phyloP scores from a whole-genome alignment of 2,888 invertebrate species.

The Heliconius hortense region DNA sequence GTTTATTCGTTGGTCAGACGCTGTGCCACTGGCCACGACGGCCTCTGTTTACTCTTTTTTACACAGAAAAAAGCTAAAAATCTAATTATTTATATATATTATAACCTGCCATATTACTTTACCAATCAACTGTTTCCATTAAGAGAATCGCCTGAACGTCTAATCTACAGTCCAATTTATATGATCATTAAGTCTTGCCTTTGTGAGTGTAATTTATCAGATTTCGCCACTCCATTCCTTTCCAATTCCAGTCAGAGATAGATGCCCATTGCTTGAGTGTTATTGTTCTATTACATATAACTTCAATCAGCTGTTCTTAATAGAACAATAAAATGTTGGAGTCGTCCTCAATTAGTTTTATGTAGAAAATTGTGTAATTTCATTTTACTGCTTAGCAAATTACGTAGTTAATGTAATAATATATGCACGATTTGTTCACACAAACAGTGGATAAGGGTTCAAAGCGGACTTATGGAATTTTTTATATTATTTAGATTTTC shows the following conservation, averaged over 20 bases:
- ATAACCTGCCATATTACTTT: conserved; percentile 1
- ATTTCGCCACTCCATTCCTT: conserved; percentile 29
- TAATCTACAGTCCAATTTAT: conserved; percentile 27
- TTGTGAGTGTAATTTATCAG: conserved; percentile 26
- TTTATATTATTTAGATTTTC: neutral
- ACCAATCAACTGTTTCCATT: conserved; percentile 13
- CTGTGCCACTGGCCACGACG: neutral
- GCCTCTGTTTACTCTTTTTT: neutral
- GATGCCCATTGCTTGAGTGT: conserved; percentile 21
- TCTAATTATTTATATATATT: neutral
- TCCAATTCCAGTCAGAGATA: conserved; percentile 30
- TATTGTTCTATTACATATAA: conserved; percentile 25
- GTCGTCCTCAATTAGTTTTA: conserved; percentile 12
- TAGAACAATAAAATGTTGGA: conserved; percentile 20
- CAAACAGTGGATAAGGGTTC: neutral
- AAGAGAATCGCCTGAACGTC: conserved; percentile 9
- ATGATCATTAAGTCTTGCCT: conserved; percentile 25
- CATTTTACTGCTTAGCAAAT: neutral
- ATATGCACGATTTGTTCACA: neutral
- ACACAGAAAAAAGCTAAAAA: neutral
- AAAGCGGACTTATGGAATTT: neutral
- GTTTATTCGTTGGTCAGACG: neutral
- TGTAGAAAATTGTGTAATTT: conserved; percentile 1
- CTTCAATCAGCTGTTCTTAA: conserved; percentile 19
- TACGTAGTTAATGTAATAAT: neutral